Base-by-base conservation (phyloP, 2,888 invertebrate genomes). In the Dryobotodes eremita region DNA sequence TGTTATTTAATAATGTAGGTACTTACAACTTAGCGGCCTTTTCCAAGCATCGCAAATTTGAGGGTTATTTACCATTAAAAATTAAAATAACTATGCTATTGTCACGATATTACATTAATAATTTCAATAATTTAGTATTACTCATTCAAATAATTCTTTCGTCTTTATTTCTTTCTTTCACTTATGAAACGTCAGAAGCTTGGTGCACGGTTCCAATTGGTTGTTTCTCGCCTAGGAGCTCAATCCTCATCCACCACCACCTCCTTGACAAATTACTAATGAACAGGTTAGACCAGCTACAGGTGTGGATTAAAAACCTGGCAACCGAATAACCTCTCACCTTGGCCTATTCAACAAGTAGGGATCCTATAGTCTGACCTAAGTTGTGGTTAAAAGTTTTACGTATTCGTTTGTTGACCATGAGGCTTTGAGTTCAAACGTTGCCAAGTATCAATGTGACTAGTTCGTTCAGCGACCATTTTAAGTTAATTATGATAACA, bases 341-440 rank as follows among this genome's bases (percentile, higher is more conserved):
- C 53, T 50, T 46, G n/a, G 20, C 10, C 0, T 0, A 46, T 48
- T 64, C 77, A 77, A 77, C 64, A 77, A 55, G 77, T 78, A 64
- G 4, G 20, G 11, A 31, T 8, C 11, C 17, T 11, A 17, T 7
- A 42, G 17, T 26, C 23, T 26, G 1, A 53, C 7, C 31, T n/a
- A 31, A 31, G 17, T 31, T 31, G 10, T n/a, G 13, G n/a, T 17
- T 10, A 10, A 23, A 57, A 75, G 46, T 57, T 75, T 72, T 57
- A 57, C 23, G 6, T 7, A 48, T 42, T 75, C n/a, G 17, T 5
- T 46, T 72, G 46, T 36, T 73, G 8, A 13, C 8, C 31, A 23
- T 11, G 10, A 23, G 7, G 42, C 55, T 46, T 23, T 11, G 23
- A 0, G 71, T 71, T 55, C 42, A 3, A 46, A 48, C n/a, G 7